phyloP scores from a whole-genome alignment of 2,797 vertebrate genomes.

The Phalloptychus januarius region DNA sequence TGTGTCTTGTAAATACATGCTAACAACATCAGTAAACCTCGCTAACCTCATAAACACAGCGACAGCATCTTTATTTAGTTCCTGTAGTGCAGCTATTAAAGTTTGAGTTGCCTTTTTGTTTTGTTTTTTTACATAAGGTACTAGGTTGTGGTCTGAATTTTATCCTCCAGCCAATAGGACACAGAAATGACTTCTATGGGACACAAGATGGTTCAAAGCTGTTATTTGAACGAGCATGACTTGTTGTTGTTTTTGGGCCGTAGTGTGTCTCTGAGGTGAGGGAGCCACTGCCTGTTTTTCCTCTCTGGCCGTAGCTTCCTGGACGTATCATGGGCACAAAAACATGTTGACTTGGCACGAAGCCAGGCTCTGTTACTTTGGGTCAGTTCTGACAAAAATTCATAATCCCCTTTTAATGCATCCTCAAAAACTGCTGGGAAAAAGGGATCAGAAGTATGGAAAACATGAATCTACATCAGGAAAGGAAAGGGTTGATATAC shows the following conservation, averaged over 20 bases:
- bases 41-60: background rate
- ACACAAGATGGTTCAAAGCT: background rate
- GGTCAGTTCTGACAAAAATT: slow-evolving; percentile 28
- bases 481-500: background rate
- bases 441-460: background rate
- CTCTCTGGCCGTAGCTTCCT: slow-evolving; percentile 47
- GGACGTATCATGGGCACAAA: slow-evolving; percentile 40
- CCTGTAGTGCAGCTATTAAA: too few species aligned
- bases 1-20: background rate
- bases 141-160: background rate
- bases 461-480: background rate
- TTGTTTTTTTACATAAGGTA: background rate
- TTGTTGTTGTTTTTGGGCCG: slow-evolving; percentile 16
- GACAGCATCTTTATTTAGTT: background rate
- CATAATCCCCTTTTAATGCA: background rate
- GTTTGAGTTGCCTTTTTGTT: too few species aligned
- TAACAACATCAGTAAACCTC: background rate
- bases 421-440: background rate
- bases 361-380: slow-evolving; percentile 22
- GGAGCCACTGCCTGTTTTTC: slow-evolving; percentile 16
- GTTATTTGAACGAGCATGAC: slow-evolving; percentile 1
- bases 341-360: slow-evolving; percentile 50
- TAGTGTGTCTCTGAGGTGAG: slow-evolving; percentile 26
- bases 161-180: background rate
- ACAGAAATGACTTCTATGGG: background rate